Evolutionary conservation across 92 coral and sea anemone species (phyloP), one percentile per base, ranked within the genome.

Genomic region (Phenganax marumi): DNA sequence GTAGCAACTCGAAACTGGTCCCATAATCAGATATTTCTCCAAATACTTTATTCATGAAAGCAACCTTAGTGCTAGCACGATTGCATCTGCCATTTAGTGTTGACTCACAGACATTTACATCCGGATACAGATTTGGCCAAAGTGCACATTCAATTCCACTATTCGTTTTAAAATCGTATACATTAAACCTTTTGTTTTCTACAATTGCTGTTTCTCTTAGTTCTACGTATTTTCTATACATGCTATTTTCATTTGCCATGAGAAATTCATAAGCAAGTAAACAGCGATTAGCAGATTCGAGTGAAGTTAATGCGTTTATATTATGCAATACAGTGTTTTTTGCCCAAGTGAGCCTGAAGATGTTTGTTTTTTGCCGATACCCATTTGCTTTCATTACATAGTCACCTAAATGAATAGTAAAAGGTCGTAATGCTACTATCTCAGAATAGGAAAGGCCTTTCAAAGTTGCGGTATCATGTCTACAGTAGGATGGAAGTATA

Each of bases 51-150:
- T 10, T 23, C 75, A 70, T 70, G 12, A 70, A 90, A 7, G 86
- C 54, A 0, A 80, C 50, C 23, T 87, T 84, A 2, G 83, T 26
- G 57, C 86, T 83, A 8, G 76, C 19, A 6, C 87, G 33, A 8
- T 63, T 68, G 25, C 70, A 54, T 46, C 56, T 52, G 0, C 92
- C 92, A 12, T 52, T 73, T 8, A 87, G 12, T 0, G n/a, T 25
- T 8, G 88, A 57, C 52, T 84, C 86, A 50, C 88, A 89, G 85
- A 89, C 87, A 6, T 11, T 7, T 6, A 47, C 16, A 11, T 12
- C 76, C 0, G 92, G 89, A 70, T 84, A 84, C 51, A 70, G 17
- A 49, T 24, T 81, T 33, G 19, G 50, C 46, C 50, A 68, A 9
- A 62, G 68, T 1, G 43, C 43, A 33, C 43, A 33, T 33, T 33